Evolutionary conservation across 37 sponge, comb jelly and placozoan species (phyloP).

Genomic region (Halichondria panicea): DNA sequence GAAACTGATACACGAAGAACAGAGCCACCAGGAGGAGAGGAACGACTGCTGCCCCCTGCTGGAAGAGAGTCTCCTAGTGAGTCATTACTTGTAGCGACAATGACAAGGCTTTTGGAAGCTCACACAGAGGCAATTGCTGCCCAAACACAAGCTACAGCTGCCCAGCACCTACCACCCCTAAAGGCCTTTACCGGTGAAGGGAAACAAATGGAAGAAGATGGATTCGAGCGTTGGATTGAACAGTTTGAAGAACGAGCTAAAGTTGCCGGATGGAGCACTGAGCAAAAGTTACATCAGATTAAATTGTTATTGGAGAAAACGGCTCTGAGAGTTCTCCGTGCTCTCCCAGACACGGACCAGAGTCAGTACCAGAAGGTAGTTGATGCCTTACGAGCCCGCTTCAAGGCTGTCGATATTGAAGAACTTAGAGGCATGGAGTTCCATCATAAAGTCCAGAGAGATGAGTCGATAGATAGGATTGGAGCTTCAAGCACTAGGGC

Average conservation of each 20-base stretch:
- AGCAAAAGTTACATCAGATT: slow-evolving; percentile 11
- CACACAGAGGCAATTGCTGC: no score
- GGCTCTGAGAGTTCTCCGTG: slow-evolving; percentile 7
- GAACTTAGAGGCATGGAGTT: slow-evolving; percentile 16
- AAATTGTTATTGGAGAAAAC: slow-evolving; percentile 12
- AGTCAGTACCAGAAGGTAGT: background rate
- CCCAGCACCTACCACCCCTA: no score
- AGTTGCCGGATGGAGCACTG: slow-evolving; percentile 5
- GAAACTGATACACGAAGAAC: no score
- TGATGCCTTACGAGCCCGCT: background rate
- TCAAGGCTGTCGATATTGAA: background rate
- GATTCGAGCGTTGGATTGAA: slow-evolving; percentile 10
- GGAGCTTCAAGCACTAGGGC: background rate
- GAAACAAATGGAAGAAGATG: no score
- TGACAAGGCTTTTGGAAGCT: no score
- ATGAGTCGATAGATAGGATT: slow-evolving; percentile 19
- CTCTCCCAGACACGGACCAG: slow-evolving; percentile 12
- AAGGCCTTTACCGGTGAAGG: no score
- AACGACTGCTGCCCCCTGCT: no score
- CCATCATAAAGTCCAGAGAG: slow-evolving; percentile 13
- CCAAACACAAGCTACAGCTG: no score
- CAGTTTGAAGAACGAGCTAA: slow-evolving; percentile 13
- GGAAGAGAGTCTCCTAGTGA: no score
- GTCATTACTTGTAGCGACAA: no score
- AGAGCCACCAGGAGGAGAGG: no score